These are phyloP conservation scores for Macrophya annulata DNA, from an alignment of 2,888 invertebrate species.

Conservation along the genomic window DNA sequence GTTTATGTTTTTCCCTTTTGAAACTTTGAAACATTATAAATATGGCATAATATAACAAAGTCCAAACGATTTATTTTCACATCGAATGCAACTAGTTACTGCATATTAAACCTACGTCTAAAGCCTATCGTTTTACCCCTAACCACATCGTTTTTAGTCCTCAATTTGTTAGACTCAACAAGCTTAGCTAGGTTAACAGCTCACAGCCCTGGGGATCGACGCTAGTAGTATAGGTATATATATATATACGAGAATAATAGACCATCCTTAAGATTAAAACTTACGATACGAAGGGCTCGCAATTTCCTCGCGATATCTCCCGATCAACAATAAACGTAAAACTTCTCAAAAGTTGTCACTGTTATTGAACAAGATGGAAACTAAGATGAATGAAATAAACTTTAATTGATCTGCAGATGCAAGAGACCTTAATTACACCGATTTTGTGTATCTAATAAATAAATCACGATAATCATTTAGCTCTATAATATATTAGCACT, in stretches of 20 bases:
- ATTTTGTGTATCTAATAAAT: neutral
- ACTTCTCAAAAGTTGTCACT: conserved; percentile 21
- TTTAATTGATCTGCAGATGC: neutral
- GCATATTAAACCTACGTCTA: neutral
- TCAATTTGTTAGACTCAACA: conserved; percentile 19
- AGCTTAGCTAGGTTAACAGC: conserved; percentile 14
- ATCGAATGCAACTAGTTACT: neutral
- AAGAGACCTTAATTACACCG: neutral
- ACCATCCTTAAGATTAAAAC: conserved; percentile 44
- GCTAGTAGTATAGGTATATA: no score
- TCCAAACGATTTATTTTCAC: neutral
- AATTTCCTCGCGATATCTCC: conserved; percentile 47
- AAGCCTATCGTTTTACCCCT: neutral
- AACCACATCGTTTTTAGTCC: conserved; percentile 13
- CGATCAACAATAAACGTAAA: conserved; percentile 42
- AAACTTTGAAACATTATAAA: neutral
- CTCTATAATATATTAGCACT: neutral
- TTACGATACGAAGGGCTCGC: conserved; percentile 30
- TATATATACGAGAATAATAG: conserved; percentile 23
- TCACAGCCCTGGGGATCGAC: neutral
- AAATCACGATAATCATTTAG: neutral
- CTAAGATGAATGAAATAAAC: neutral
- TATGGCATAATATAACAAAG: neutral
- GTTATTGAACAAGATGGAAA: neutral
- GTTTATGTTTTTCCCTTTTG: neutral